Base-by-base conservation (phyloP, 1,140 invertebrate species). In the Bathynomus jamesi region DNA sequence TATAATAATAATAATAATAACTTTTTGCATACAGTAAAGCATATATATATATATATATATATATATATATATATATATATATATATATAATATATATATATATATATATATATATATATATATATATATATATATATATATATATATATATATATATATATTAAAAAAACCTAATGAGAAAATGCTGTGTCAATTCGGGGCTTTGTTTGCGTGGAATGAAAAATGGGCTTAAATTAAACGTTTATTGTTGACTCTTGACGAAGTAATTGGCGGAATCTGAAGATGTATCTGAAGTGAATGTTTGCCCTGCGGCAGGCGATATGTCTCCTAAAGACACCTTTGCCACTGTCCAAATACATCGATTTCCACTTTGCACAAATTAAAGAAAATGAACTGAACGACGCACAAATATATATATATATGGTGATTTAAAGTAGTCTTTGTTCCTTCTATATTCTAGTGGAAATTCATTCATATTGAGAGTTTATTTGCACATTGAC, bases 241-340 rank as follows among this genome's bases (percentile, higher is more conserved):
- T 53, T n/a, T 53, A 53, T 53, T 53, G 40, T 53, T 53, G 40
- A 53, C 40, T 53, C 21, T 53, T 53, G 40, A 53, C 40, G 40
- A 53, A n/a, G 40, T 53, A 53, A 53, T 53, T 53, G 40, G 40
- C 40, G 40, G 40, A 53, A 53, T 53, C 40, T 53, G 40, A 53
- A 53, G 40, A 53, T 53, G 40, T 53, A 53, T 53, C 40, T 53
- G 40, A 17, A 53, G 2, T 11, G 21, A 53, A 21, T 53, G 21
- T 53, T 53, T 53, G 40, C 40, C 40, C 40, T 53, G 13, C 40
- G 13, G 21, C 11, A 53, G 21, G 11, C 40, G 40, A 53, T 53
- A 53, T 53, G 40, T 53, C 40, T 53, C 40, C 21, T 53, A 53
- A 53, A 53, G 40, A 53, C 40, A 53, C 40, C 40, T 53, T 53